Evolutionary conservation across 2,888 invertebrate species (phyloP), one percentile per base, ranked within the genome.

Genomic region (Ecdyonurus torrentis): DNA sequence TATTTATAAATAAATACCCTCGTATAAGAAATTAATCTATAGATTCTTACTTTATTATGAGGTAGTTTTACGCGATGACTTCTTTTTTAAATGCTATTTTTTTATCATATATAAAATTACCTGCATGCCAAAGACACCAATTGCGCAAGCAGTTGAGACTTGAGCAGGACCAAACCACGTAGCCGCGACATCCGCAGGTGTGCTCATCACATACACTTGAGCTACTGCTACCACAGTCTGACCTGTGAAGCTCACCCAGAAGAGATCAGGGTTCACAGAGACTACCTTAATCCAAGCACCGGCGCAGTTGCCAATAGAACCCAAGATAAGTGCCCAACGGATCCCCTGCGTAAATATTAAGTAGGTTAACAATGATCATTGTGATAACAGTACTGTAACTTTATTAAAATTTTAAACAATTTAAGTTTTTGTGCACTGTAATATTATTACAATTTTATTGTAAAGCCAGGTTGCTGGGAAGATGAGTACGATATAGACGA

Each of bases 171-270:
- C 55, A 20, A 55, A 55, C 55, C 55, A 55, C 7, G 55, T 20
- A 5, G 55, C 55, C 5, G 55, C 55, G 5, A 55, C 55, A 20
- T 5, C 19, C 5, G 55, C n/a, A 5, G 55, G 55, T 10, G 55
- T 55, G 55, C 55, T 55, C 55, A 55, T 55, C 55, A 55, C 55
- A 20, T 55, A 55, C 19, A 55, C 55, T 20, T 55, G 55, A 22
- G 19, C 22, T 5, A 20, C 22, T 7, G 55, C n/a, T 22, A 55
- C 55, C n/a, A 55, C 22, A 7, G 55, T 55, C 22, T 55, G 55
- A 22, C 55, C 55, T n/a, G n/a, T 5, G 5, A 55, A 55, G 55
- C 7, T 55, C 22, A 55, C 55, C 55, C 55, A 55, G 22, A 55
- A 55, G n/a, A n/a, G n/a, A n/a, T 55, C 55, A 20, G 55, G 55